Evolutionary conservation across 1,140 invertebrate genomes (phyloP), one percentile per base, ranked within the genome.

Genomic region (Phthorimaea operculella): DNA sequence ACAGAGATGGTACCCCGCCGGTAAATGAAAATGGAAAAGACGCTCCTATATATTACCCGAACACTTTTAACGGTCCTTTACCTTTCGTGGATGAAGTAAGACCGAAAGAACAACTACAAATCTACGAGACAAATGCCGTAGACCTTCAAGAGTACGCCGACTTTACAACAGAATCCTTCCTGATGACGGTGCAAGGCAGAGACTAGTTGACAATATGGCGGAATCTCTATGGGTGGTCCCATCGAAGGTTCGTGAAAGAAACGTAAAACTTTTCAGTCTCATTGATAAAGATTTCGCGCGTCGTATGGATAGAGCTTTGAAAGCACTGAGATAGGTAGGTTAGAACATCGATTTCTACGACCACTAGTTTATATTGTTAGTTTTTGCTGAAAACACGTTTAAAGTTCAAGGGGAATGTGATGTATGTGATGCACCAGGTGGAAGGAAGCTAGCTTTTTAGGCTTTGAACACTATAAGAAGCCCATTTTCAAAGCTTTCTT

Each of bases 41-140:
- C 51, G 92, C 93, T 2, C 97, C 96, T 4, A 97, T 97, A 81
- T 98, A 98, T 78, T 96, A 89, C 85, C 97, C 97, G 0, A 98
- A 98, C 81, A 96, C 94, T 63, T 99, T 97, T 74, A 85, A 83
- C 52, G 96, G 96, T 0, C 94, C 95, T 0, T 39, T 74, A 6
- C 72, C 76, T 8, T 66, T 62, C 42, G 64, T 81, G 12, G 73
- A 76, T 21, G 63, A 64, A 15, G 52, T 33, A 9, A 54, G 58
- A 34, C 74, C 74, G 0, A 69, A 67, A 45, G 55, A 68, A 14
- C 58, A 45, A 3, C 33, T 68, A 17, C 34, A 58, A 18, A 11
- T 73, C 14, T 58, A 70, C 10, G 61, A 71, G 16, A 64, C 58
- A 8, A 67, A 70, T 45, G 68, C 74, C 14, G 58, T 74, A 12